Evolutionary conservation across 2,797 vertebrate genomes (phyloP).

Genomic region (Podarcis siculus): DNA sequence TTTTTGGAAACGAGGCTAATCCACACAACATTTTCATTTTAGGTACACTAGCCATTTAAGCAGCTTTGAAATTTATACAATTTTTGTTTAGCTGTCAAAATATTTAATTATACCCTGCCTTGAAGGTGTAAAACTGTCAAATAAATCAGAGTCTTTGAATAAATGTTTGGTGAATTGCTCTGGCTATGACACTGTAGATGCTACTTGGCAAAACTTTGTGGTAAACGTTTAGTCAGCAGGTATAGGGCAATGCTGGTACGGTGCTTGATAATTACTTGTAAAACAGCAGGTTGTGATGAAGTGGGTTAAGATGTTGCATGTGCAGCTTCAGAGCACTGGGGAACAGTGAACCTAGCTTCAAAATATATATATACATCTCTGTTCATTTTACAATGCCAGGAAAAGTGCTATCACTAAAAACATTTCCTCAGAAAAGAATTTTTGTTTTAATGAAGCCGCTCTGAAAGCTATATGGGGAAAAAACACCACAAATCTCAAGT

Average conservation of each 20-base stretch:
- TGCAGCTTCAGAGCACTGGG: slow-evolving; percentile 48
- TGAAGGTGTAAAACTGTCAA: slow-evolving; percentile 87
- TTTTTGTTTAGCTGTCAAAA: slow-evolving; percentile 87
- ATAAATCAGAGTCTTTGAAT: slow-evolving; percentile 82
- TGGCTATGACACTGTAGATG: slow-evolving; percentile 76
- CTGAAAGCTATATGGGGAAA: background rate
- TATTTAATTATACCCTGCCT: slow-evolving; percentile 86
- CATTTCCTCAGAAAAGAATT: background rate
- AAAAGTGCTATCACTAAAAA: background rate
- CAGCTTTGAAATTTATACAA: slow-evolving; percentile 83
- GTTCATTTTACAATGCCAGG: background rate
- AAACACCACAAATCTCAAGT: too few relatives aligned
- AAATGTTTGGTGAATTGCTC: slow-evolving; percentile 81
- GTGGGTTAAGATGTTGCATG: slow-evolving; percentile 46
- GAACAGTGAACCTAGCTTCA: background rate
- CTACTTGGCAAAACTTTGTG: slow-evolving; percentile 71
- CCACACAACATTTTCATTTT: slow-evolving; percentile 75
- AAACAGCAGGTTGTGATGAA: slow-evolving; percentile 79
- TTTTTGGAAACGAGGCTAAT: slow-evolving; percentile 63
- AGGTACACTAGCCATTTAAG: slow-evolving; percentile 75
- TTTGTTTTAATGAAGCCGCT: background rate
- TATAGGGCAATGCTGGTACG: slow-evolving; percentile 71
- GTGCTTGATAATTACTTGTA: slow-evolving; percentile 78
- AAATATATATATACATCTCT: background rate
- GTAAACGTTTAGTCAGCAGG: slow-evolving; percentile 77